Percentiles rank a stretch among this genome's conserved stretches.
Evolutionary conservation across 2,113 vertebrate species (phyloP).

Genomic region (Trochalopteron elliotii): DNA sequence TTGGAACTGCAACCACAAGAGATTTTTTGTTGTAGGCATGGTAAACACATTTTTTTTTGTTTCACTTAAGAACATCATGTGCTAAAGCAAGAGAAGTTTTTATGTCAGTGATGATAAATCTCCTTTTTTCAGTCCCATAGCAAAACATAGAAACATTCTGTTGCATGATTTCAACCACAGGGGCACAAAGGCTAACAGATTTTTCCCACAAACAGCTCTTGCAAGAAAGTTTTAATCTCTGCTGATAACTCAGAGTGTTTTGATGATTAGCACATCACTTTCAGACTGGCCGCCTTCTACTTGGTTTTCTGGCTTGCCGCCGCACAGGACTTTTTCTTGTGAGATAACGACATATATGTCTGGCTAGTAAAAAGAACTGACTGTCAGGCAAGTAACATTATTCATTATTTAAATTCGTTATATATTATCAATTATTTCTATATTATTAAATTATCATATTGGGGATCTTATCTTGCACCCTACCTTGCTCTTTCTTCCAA

Average conservation of each 20-base stretch:
- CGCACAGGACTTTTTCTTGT: neutral
- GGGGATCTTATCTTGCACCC: neutral
- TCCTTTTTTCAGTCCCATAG: neutral
- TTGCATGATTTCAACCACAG: neutral
- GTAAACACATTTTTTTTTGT: neutral
- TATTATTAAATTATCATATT: neutral
- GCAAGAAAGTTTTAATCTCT: neutral
- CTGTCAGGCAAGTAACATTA: neutral
- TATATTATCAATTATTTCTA: neutral
- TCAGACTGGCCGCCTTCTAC: neutral
- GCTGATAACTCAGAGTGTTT: neutral
- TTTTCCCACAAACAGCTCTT: neutral
- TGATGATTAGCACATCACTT: neutral
- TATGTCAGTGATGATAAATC: neutral
- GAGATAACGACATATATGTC: neutral
- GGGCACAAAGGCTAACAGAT: neutral
- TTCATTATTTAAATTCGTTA: neutral
- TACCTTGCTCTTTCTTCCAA: neutral
- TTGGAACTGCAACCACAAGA: neutral
- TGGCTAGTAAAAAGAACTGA: neutral
- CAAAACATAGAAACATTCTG: neutral
- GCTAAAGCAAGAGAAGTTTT: neutral
- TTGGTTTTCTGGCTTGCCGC: neutral
- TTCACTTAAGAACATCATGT: neutral
- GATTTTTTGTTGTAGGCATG: neutral